Base-by-base conservation (phyloP, 2,797 vertebrate genomes). In the Pteropus rufus region DNA sequence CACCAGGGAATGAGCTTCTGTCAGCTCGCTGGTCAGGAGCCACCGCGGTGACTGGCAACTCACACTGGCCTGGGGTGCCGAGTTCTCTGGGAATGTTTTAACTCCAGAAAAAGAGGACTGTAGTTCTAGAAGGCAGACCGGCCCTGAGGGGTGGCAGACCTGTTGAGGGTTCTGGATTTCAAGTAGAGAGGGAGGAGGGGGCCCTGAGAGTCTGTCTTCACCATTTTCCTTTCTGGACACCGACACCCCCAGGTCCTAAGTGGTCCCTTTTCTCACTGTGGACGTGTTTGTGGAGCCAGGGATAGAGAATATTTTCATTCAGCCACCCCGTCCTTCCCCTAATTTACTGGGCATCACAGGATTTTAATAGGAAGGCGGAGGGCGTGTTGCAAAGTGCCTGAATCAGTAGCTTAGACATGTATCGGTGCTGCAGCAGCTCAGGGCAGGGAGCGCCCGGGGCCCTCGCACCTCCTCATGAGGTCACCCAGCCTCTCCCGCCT, bases 361-460 rank as follows among this genome's bases (percentile, higher is more conserved):
- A 23, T 4, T 73, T 29, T 5, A 26, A 7, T 0, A 3, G 72
- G 69, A 2, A 24, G 23, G 64, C 6, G 5, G 7, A 24, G 56
- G 24, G 12, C 4, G 6, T 44, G 31, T 2, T 11, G 70, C 36
- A 0, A 31, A 34, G 36, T 0, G 4, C 14, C 58, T 0, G n/a
- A 46, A 3, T 3, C 14, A 4, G 44, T 5, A 15, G 34, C 15
- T 41, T 18, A 31, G 54, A 39, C 0, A 0, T 3, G 0, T 0
- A 1, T 0, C 0, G 39, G 62, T 1, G 9, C 34, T 0, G 19
- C 0, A 0, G 56, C 19, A 0, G 65, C 41, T 36, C 11, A 1
- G 56, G 21, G 11, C 10, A 41, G 39, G 64, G 31, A 69, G 76
- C 7, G 18, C 65, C 60, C 34, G 5, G 80, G 39, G 80, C 49